Conservation (phyloP, 2,888 invertebrate species). For the Scaptomyza reducta region DNA sequence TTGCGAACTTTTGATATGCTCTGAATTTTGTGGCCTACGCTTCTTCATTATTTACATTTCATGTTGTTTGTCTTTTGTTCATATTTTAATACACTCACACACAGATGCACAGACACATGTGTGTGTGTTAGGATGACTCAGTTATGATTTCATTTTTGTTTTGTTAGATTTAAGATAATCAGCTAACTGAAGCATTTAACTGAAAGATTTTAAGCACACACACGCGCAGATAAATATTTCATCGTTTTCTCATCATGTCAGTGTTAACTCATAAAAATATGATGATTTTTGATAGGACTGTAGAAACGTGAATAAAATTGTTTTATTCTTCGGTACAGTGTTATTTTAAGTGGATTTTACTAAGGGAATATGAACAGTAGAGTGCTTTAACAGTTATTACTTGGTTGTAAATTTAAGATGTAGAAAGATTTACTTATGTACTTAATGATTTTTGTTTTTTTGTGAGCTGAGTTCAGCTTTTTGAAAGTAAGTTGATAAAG, state of each 20-base stretch:
- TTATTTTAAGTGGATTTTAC: constrained; percentile 2
- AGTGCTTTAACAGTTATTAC: neutral
- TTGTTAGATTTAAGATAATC: constrained; percentile 53
- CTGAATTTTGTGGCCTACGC: constrained; percentile 42
- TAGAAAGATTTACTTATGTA: neutral
- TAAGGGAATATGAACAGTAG: neutral
- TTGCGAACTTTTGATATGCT: constrained; percentile 30
- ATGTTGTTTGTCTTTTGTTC: constrained; percentile 49
- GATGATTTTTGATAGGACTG: constrained; percentile 12
- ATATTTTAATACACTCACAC: constrained; percentile 41
- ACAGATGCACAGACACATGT: neutral
- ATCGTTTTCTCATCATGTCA: constrained; percentile 8
- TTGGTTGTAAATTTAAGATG: neutral
- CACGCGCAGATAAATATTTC: constrained; percentile 42
- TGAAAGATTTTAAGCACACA: constrained; percentile 38
- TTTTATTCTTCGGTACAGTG: neutral
- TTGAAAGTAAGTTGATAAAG: neutral
- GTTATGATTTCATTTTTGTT: constrained; percentile 57
- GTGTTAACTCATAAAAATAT: constrained; percentile 20
- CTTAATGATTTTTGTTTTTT: neutral
- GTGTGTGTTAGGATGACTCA: constrained; percentile 51
- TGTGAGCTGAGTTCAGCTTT: neutral
- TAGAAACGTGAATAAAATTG: neutral
- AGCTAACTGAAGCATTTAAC: constrained; percentile 52
- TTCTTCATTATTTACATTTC: constrained; percentile 55